Conservation (phyloP, 2,888 invertebrate species). For the Pachymerium ferrugineum region DNA sequence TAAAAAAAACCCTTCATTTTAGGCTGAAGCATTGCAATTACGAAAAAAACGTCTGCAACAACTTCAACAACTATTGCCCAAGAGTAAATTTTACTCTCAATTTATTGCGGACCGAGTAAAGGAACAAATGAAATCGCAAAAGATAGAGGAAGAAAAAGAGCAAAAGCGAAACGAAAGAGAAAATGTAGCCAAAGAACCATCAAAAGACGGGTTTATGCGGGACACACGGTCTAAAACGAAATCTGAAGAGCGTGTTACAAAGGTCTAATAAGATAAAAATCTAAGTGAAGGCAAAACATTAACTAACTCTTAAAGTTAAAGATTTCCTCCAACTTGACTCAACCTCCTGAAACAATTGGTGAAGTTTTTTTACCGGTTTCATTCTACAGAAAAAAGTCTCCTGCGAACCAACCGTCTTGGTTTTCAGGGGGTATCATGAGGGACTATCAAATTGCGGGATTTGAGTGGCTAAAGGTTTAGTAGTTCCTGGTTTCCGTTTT, state of each 20-base stretch:
- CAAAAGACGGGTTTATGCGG: too few species aligned
- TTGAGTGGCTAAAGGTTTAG: slow-evolving; percentile 56
- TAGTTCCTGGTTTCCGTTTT: not conserved
- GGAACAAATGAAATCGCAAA: not conserved
- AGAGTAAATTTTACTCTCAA: slow-evolving; percentile 41
- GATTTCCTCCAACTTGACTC: too few species aligned
- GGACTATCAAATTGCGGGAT: slow-evolving; percentile 56
- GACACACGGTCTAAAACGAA: too few species aligned
- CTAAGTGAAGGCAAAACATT: too few species aligned
- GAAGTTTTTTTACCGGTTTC: too few species aligned
- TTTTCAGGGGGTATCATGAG: slow-evolving; percentile 51
- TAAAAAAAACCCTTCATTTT: not conserved
- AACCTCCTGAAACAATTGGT: too few species aligned
- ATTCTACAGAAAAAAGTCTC: too few species aligned
- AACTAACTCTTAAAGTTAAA: too few species aligned
- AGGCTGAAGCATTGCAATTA: not conserved
- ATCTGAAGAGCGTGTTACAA: too few species aligned
- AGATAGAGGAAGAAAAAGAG: not conserved
- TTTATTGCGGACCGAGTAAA: slow-evolving; percentile 40
- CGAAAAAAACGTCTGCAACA: slow-evolving; percentile 39
- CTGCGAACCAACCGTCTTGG: slow-evolving; percentile 39
- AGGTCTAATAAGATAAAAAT: too few species aligned
- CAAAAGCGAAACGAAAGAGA: too few species aligned
- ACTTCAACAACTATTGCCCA: slow-evolving; percentile 39
- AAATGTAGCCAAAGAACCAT: too few species aligned